phyloP scores from a whole-genome alignment of 2,888 invertebrate genomes.

The Cosmia pyralina region DNA sequence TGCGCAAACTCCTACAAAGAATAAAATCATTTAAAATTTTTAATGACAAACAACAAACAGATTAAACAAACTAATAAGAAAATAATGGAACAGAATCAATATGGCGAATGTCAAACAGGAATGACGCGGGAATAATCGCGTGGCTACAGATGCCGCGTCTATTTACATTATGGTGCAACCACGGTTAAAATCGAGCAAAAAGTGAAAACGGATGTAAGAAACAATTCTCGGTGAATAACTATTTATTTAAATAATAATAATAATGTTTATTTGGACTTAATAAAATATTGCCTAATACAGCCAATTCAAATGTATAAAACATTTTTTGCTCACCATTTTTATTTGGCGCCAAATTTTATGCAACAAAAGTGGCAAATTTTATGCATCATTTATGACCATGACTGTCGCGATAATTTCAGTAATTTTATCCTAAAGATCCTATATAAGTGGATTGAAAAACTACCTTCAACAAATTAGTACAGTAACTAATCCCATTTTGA shows the following conservation, averaged over 20 bases:
- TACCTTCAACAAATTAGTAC: no score
- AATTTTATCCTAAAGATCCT: no score
- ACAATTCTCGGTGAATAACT: background rate
- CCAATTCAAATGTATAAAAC: no score
- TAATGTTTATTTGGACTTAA: no score
- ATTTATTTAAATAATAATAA: background rate
- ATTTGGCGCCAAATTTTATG: no score
- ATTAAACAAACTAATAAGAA: conserved; percentile 15
- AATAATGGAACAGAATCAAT: conserved; percentile 34
- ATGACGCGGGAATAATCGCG: conserved; percentile 8
- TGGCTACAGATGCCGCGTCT: conserved; percentile 13
- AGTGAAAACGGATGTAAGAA: conserved; percentile 2
- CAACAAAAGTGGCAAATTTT: no score
- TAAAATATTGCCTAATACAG: no score
- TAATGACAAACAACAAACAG: background rate
- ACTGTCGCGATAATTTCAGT: no score
- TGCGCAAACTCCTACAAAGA: background rate
- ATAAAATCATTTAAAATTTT: background rate
- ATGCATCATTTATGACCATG: no score
- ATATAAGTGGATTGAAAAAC: no score
- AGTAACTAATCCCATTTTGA: no score
- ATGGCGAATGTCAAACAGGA: conserved; percentile 14
- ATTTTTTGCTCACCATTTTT: no score
- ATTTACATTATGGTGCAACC: conserved; percentile 23
- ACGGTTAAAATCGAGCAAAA: conserved; percentile 1